Conservation (phyloP, 2,888 invertebrate species). For the Neria commutata region DNA sequence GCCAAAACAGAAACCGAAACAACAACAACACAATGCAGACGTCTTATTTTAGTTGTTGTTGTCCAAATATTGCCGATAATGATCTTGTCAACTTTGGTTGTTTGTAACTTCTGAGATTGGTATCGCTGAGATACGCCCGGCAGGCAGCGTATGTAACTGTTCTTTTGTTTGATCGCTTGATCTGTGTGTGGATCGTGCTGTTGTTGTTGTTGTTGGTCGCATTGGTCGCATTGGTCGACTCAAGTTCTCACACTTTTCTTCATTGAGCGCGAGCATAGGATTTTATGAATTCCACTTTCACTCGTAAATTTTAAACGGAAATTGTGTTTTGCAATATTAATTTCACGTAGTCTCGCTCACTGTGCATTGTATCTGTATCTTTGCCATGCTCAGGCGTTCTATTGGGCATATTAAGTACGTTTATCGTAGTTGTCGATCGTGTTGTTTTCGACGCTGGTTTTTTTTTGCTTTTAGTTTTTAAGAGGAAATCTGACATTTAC, state of each 20-base stretch:
- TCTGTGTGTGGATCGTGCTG: no score
- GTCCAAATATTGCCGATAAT: neutral
- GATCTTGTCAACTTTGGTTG: neutral
- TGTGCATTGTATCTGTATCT: neutral
- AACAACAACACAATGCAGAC: neutral
- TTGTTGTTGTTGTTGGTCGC: neutral
- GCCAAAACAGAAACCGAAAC: no score
- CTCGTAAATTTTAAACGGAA: slow-evolving; percentile 3
- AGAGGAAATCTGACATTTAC: slow-evolving; percentile 10
- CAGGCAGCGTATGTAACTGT: neutral
- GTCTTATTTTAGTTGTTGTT: no score
- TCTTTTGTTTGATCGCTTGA: no score
- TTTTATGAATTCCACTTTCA: neutral
- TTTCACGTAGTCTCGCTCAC: neutral
- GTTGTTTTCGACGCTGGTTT: neutral
- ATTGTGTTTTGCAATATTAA: slow-evolving; percentile 5
- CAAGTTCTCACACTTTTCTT: neutral
- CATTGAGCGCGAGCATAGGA: no score
- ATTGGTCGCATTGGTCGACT: neutral
- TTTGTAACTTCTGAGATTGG: neutral
- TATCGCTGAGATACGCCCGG: neutral
- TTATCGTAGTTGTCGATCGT: neutral
- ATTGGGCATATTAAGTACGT: neutral
- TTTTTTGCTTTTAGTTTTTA: no score
- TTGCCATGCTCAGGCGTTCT: no score